Percentiles rank a stretch among this genome's conserved stretches.
Conservation (phyloP, 2,888 invertebrate genomes). For the Dolichopus griseipennis region DNA sequence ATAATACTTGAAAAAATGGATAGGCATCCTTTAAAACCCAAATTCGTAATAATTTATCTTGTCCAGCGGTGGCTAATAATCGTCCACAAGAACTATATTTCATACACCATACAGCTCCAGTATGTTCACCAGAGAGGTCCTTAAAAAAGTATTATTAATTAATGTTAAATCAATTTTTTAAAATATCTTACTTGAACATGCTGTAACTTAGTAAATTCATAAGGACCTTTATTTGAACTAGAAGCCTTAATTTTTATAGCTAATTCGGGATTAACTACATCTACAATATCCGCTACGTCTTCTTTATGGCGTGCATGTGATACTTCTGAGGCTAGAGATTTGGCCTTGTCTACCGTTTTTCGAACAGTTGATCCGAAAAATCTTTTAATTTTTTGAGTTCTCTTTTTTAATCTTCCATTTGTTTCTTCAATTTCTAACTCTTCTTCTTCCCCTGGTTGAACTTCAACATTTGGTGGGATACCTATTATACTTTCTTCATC, state of each 20-base stretch:
- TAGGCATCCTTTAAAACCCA: conserved; percentile 91
- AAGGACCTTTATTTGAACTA: conserved; percentile 93
- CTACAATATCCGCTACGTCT: conserved; percentile 74
- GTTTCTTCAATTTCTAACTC: conserved; percentile 42
- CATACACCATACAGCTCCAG: conserved; percentile 97
- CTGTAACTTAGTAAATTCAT: conserved; percentile 86
- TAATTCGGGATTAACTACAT: conserved; percentile 69
- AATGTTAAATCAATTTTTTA: conserved; percentile 4
- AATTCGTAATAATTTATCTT: conserved; percentile 86
- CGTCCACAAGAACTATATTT: conserved; percentile 95
- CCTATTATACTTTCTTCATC: conserved; percentile 67
- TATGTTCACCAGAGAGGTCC: conserved; percentile 74
- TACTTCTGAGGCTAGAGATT: conserved; percentile 79
- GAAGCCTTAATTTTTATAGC: conserved; percentile 87
- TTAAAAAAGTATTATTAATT: conserved; percentile 28
- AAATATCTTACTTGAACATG: conserved; percentile 62
- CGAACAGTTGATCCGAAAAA: conserved; percentile 84
- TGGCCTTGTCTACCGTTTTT: conserved; percentile 85
- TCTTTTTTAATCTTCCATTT: conserved; percentile 41
- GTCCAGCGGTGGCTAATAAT: conserved; percentile 91
- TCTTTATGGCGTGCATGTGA: conserved; percentile 81
- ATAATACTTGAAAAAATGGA: conserved; percentile 73
- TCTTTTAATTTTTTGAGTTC: conserved; percentile 58
- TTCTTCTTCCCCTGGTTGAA: conserved; percentile 40
- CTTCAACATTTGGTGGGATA: conserved; percentile 43